phyloP scores from a whole-genome alignment of 2,888 invertebrate species.

The Ryuthela nishihirai region DNA sequence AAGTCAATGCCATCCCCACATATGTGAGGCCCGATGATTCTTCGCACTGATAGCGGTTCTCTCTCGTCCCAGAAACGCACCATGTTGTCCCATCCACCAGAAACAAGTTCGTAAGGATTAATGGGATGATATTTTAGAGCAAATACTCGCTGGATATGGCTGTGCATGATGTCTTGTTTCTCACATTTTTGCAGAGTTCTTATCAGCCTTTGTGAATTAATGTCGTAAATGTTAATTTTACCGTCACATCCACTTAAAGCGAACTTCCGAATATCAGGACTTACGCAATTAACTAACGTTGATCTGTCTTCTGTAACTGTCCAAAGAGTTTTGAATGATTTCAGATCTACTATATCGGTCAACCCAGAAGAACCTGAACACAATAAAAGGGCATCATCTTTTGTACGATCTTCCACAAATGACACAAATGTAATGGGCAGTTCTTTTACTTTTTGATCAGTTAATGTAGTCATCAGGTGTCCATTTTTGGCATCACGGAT shows the following conservation, averaged over 20 bases:
- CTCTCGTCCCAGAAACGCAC: slow-evolving; percentile 18
- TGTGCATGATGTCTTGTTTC: slow-evolving; percentile 10
- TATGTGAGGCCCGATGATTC: slow-evolving; percentile 8
- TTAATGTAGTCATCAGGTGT: not conserved
- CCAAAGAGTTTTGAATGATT: not conserved
- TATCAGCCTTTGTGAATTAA: not conserved
- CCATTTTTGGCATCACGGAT: not conserved
- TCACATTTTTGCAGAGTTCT: too few relatives aligned
- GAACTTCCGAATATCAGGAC: not conserved
- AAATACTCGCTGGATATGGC: slow-evolving; percentile 9
- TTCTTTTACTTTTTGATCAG: not conserved
- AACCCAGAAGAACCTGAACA: slow-evolving; percentile 8
- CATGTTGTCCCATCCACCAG: slow-evolving; percentile 21
- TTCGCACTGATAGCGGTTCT: slow-evolving; percentile 6
- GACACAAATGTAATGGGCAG: too few relatives aligned
- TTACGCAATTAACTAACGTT: slow-evolving; percentile 8
- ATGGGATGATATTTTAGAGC: slow-evolving; percentile 9
- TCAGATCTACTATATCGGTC: slow-evolving; percentile 2
- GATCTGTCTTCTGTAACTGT: slow-evolving; percentile 3
- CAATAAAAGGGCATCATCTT: not conserved
- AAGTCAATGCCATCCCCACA: slow-evolving; percentile 13
- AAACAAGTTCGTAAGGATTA: not conserved
- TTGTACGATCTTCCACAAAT: too few relatives aligned
- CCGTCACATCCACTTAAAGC: slow-evolving; percentile 7
- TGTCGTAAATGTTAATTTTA: slow-evolving; percentile 10